Base-by-base conservation (phyloP, 2,888 invertebrate genomes). In the Sympetrum striolatum region DNA sequence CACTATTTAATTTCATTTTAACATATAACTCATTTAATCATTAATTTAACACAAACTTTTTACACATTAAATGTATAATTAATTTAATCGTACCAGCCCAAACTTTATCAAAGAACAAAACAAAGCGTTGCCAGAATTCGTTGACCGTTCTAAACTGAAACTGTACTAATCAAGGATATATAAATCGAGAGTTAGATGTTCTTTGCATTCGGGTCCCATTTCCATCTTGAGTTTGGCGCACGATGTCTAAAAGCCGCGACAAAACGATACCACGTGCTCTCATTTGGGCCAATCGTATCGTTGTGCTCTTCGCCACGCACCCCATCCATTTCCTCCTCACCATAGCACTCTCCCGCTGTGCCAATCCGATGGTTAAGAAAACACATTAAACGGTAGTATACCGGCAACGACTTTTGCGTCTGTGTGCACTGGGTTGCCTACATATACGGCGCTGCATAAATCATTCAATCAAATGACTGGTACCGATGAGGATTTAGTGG, bases 361-460 rank as follows among this genome's bases (percentile, higher is more conserved):
- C 25, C 73, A 73, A 73, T 73, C 73, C 14, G 73, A 8, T 31
- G 25, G 73, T 73, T 73, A 73, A 73, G 73, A 73, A 25, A 73
- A 73, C 73, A 22, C 73, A 31, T 73, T 73, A 73, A 73, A 31
- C 31, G 73, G 73, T 8, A 25, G 80, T 39, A 39, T 80, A 44
- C 39, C 80, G 80, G 80, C 80, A 80, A 80, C 80, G 80, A 80
- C 80, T 80, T 80, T 15, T 37, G 80, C 80, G 80, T 22, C 80
- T 37, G 80, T 8, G 80, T 80, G 39, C 3, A n/a, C 80, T 14
- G 39, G 80, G 80, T 80, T 80, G 80, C 37, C 80, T 80, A 80
- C 80, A 80, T 80, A 22, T 44, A 37, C 80, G 80, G 80, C 80
- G 80, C 80, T 37, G 80, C 80, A 80, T 80, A 80, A 80, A 80